Evolutionary conservation across 2,797 vertebrate genomes (phyloP).

Genomic region (Muscicapa striata): DNA sequence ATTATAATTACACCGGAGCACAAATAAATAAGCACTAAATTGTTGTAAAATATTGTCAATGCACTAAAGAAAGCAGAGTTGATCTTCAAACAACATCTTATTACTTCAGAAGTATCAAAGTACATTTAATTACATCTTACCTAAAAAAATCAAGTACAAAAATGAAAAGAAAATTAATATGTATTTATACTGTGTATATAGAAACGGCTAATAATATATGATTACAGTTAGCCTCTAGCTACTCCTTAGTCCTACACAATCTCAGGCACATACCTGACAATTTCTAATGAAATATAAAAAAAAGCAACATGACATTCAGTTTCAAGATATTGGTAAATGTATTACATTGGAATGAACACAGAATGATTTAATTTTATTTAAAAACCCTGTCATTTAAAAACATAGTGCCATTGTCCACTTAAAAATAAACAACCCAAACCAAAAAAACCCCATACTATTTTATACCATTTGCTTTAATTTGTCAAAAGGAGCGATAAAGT

Average conservation of each 20-base stretch:
- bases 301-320: conserved; percentile 80
- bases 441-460: conserved; percentile 49
- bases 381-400: conserved; percentile 85
- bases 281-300: conserved; percentile 77
- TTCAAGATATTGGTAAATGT: conserved; percentile 79
- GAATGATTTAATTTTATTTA: conserved; percentile 75
- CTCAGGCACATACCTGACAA: conserved; percentile 82
- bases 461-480: conserved; percentile 76
- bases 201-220: conserved; percentile 80
- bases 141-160: conserved; percentile 86
- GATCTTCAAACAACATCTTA: conserved; percentile 79
- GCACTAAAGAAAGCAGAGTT: conserved; percentile 83
- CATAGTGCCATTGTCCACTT: conserved; percentile 80
- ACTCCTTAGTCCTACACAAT: conserved; percentile 79
- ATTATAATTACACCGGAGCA: conserved; percentile 84
- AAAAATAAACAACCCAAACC: conserved; percentile 73
- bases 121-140: conserved; percentile 85
- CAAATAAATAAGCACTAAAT: conserved; percentile 86
- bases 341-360: conserved; percentile 77
- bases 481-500: conserved; percentile 77
- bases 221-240: conserved; percentile 81
- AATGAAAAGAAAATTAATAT: conserved; percentile 82
- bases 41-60: conserved; percentile 83
- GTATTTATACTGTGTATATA: conserved; percentile 80
- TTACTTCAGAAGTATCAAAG: conserved; percentile 86